A percentile compares a stretch with the other conserved stretches of the same genome.
These are phyloP conservation scores for Glyphotaelius pellucidus DNA, from an alignment of 2,888 invertebrate genomes.

Conservation along the genomic window DNA sequence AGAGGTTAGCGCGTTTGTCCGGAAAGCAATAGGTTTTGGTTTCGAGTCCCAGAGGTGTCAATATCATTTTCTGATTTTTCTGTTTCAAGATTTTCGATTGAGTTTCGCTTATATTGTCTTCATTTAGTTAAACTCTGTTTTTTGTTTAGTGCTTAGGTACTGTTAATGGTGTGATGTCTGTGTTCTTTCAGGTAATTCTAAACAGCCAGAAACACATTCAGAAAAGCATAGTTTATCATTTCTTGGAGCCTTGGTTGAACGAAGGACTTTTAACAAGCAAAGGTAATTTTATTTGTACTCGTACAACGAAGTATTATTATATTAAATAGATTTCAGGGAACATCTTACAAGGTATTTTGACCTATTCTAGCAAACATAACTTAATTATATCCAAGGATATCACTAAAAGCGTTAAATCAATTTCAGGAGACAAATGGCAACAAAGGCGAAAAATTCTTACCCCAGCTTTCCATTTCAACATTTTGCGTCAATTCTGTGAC, in stretches of 20 bases:
- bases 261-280: slow-evolving; percentile 50
- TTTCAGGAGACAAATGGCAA: slow-evolving; percentile 73
- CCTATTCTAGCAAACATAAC: background rate
- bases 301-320: too few relatives aligned
- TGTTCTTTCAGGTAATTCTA: slow-evolving; percentile 49
- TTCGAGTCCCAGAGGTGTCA: too few relatives aligned
- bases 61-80: too few relatives aligned
- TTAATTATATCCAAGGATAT: background rate
- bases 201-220: slow-evolving; percentile 39
- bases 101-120: too few relatives aligned
- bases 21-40: too few relatives aligned
- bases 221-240: slow-evolving; percentile 48
- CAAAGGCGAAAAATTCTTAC: slow-evolving; percentile 73
- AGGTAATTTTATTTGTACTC: slow-evolving; percentile 11
- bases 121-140: too few relatives aligned
- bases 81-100: too few relatives aligned
- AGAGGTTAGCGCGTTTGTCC: too few relatives aligned
- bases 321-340: too few relatives aligned
- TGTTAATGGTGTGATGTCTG: background rate
- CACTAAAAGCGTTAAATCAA: background rate
- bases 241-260: slow-evolving; percentile 55
- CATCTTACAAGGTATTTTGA: too few relatives aligned
- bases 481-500: slow-evolving; percentile 71
- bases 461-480: slow-evolving; percentile 74
- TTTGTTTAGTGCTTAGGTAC: background rate